Evolutionary conservation across 2,797 vertebrate genomes (phyloP), one percentile per base, ranked within the genome.

Genomic region (Glyptemys insculpta): DNA sequence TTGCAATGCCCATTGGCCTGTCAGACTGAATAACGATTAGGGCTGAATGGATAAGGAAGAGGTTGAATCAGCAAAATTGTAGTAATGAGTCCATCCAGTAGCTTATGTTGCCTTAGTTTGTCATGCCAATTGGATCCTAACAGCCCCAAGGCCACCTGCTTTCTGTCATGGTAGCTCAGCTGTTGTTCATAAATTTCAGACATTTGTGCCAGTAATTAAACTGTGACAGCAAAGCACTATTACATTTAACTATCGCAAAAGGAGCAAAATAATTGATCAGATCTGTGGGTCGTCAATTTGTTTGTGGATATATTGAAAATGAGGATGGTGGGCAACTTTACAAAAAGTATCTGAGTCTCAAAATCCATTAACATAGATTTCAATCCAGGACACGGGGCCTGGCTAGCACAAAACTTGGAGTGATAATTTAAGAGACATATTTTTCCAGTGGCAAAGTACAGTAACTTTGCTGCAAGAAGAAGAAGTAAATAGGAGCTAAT

Each of bases 251-350:
- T 94, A 96, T 92, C 95, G 44, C 62, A 96, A 97, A 97, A 98
- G 96, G 92, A 97, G 95, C 88, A 98, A 97, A 98, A 97, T 95
- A 97, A 96, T 97, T 97, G 83, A 97, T 97, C 94, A 92, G 83
- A 93, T 91, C 83, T 93, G 80, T 86, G 81, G 85, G 93, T 94
- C 95, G 90, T 95, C 95, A 95, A 25, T 92, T 86, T 94, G 56
- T 8, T 90, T 96, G 93, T 94, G 92, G 95, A 95, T 93, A 79
- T 92, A 97, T 97, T 96, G 90, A 98, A 98, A 97, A 96, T 95
- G 84, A 91, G 86, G 91, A 92, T 11, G 88, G 81, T 47, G 93
- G 81, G 95, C 89, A 88, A 79, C 83, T 98, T 96, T 97, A 93
- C 96, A 95, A 83, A 88, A 87, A 86, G 85, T 85, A 79, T 37